Evolutionary conservation across 2,113 vertebrate species (phyloP), one percentile per base, ranked within the genome.

Genomic region (Morone saxatilis): DNA sequence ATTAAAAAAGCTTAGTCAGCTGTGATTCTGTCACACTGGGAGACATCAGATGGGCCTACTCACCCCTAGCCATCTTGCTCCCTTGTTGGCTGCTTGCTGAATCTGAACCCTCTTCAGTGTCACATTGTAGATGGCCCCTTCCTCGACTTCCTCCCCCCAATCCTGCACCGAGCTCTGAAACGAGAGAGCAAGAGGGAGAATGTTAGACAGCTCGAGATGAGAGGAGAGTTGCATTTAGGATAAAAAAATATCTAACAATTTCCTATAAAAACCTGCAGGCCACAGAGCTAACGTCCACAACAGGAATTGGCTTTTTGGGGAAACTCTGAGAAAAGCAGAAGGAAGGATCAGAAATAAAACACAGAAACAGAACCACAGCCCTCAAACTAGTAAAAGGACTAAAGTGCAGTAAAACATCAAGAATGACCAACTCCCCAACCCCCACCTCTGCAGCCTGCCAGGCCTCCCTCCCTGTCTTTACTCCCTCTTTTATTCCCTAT

Each of bases 81-180:
- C 98, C 96, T 99, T 99, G 95, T 97, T 99, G 91, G 98, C 97
- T 12, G 97, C 97, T 92, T 99, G 98, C 84, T 98, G 97, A 83
- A 98, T 98, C 95, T 98, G 97, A 88, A 99, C 97, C 94, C 96
- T 97, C 90, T 98, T 98, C 76, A 99, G 97, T 76, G 96, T 98
- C 94, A 99, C 98, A 72, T 97, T 96, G 96, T 98, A 99, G 91
- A 99, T 92, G 80, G 97, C 97, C 85, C 97, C 98, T 86, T 99
- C 98, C 95, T 98, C 98, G 17, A 97, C 96, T 94, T 99, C 97
- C 96, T 99, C 97, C 88, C 97, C 98, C 96, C 96, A 96, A 83
- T 99, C 97, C 95, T 98, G 97, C 95, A 97, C 96, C 2, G 97
- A 98, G 96, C 94, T 98, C 97, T 99, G 95, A 65, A 79, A 66